These are phyloP conservation scores for Protodeltote pygarga DNA, from an alignment of 2,888 invertebrate genomes.

Conservation along the genomic window DNA sequence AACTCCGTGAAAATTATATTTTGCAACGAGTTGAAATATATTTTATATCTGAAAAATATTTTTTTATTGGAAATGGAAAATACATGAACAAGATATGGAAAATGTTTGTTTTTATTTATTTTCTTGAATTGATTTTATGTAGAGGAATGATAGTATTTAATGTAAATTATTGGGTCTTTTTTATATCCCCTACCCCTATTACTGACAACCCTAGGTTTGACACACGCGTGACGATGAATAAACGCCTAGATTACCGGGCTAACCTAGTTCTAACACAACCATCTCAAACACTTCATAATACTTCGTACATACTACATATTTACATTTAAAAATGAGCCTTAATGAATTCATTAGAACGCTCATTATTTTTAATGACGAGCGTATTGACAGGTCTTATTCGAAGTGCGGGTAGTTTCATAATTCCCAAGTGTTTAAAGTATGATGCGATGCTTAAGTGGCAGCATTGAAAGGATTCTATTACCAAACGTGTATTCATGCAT, in stretches of 20 bases:
- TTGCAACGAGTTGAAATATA: too few species aligned
- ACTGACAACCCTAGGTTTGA: too few species aligned
- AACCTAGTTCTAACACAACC: conserved; percentile 39
- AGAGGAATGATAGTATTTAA: too few species aligned
- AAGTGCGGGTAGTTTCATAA: conserved; percentile 35
- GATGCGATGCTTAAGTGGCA: conserved; percentile 45
- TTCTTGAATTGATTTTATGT: too few species aligned
- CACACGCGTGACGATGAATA: conserved; percentile 77
- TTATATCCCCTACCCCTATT: too few species aligned
- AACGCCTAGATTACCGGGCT: conserved; percentile 57
- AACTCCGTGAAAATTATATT: too few species aligned
- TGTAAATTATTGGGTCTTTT: too few species aligned
- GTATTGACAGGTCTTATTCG: conserved; percentile 8
- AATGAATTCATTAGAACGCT: conserved; percentile 8
- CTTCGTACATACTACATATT: conserved; percentile 4
- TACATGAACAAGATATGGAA: too few species aligned
- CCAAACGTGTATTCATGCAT: conserved; percentile 49
- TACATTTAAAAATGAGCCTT: conserved; percentile 13
- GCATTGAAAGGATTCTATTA: conserved; percentile 51
- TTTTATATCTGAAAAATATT: too few species aligned
- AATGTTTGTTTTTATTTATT: too few species aligned
- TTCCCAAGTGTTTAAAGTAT: conserved; percentile 27
- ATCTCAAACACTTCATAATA: conserved; percentile 11
- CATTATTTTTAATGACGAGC: conserved; percentile 23
- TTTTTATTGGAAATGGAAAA: too few species aligned